phyloP scores from a whole-genome alignment of 2,113 vertebrate genomes.

The Chaenocephalus aceratus region DNA sequence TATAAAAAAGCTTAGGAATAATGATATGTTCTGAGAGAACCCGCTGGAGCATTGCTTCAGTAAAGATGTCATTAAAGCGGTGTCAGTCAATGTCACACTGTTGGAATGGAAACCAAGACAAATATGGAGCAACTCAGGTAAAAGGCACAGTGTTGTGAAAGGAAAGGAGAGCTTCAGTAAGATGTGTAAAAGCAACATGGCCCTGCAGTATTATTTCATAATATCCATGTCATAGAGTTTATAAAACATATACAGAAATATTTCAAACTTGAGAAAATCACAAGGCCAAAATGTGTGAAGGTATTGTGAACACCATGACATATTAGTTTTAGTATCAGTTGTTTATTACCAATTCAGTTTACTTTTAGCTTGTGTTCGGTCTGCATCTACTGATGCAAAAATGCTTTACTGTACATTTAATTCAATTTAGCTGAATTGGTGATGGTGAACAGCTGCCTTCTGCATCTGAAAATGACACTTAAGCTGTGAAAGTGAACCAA shows the following conservation, averaged over 20 bases:
- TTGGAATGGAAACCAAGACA: constrained; percentile 5
- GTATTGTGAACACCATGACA: neutral
- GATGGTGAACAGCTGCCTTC: too few species aligned
- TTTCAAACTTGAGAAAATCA: neutral
- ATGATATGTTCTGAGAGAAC: neutral
- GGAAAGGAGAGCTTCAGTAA: constrained; percentile 1
- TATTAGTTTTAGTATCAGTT: neutral
- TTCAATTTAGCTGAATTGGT: neutral
- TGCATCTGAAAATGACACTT: neutral
- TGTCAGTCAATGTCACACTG: constrained; percentile 15
- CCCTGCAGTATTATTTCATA: neutral
- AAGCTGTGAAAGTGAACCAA: neutral
- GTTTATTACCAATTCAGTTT: neutral
- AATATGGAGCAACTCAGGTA: neutral
- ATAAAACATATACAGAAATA: neutral
- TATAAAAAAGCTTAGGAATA: constrained; percentile 18
- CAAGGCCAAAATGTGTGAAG: neutral
- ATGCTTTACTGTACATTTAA: too few species aligned
- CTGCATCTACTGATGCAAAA: neutral
- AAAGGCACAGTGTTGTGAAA: neutral
- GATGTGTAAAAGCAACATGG: neutral
- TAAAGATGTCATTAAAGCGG: constrained; percentile 11
- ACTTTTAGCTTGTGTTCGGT: neutral
- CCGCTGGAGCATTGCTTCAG: constrained; percentile 2
- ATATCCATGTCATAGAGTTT: neutral